Evolutionary conservation across 2,113 vertebrate genomes (phyloP), one percentile per base, ranked within the genome.

Genomic region (Taurulus bubalis): DNA sequence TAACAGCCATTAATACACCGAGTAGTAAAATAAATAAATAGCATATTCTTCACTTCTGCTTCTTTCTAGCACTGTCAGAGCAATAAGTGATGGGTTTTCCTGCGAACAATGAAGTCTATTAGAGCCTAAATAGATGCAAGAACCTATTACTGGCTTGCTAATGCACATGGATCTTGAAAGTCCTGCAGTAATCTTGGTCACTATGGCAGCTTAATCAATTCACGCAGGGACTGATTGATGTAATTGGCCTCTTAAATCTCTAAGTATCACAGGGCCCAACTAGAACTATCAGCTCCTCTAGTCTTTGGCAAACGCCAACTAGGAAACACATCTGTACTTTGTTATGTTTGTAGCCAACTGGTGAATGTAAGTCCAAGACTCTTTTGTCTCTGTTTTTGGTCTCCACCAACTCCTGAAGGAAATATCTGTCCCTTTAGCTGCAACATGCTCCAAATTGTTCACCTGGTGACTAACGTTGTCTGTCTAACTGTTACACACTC

Each of bases 171-270:
- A 49, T 20, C n/a, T 66, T 55, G 55, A 24, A 22, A 60, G 71
- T 62, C 32, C 6, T 34, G 42, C 7, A 30, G 24, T 49, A 71
- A 73, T 85, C 30, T 80, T 58, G 53, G 49, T 68, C 53, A 86
- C 87, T 76, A 77, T 73, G 58, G 81, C 67, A 32, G 71, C 65
- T 81, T 83, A 68, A 77, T 84, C 66, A 73, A 7, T 78, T 64
- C 56, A 75, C 1, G 14, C n/a, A 74, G 70, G 68, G 15, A 51
- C 60, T 20, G 65, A 83, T 8, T 88, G 66, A 86, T 71, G 80
- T 82, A 67, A 83, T 80, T 76, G 66, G 28, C 53, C 42, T 65
- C 67, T 86, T 2, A 40, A 63, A 59, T 68, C 36, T 66, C 32
- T 42, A 26, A 66, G 22, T 34, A 80, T 74, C 24, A 22, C 47